These are phyloP conservation scores for Drosophila mayaguana DNA, from an alignment of 2,888 invertebrate genomes.

Conservation along the genomic window DNA sequence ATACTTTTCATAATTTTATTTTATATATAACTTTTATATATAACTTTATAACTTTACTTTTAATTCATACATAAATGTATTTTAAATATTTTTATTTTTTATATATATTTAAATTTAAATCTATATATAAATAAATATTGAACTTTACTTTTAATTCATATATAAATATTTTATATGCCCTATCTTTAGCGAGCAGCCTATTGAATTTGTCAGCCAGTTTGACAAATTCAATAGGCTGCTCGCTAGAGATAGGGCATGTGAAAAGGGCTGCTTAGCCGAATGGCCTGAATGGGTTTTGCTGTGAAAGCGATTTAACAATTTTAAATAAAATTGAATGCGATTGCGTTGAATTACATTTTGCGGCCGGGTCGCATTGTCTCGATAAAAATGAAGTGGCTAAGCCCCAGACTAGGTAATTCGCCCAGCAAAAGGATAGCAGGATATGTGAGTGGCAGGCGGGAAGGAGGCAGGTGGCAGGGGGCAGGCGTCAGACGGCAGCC, in stretches of 20 bases:
- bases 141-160: too few relatives aligned
- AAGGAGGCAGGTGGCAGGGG: neutral
- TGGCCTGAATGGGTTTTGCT: slow-evolving; percentile 41
- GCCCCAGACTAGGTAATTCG: slow-evolving; percentile 43
- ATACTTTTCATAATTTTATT: too few relatives aligned
- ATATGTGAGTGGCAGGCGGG: slow-evolving; percentile 40
- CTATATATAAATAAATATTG: too few relatives aligned
- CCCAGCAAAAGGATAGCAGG: slow-evolving; percentile 19
- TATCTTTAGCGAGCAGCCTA: too few relatives aligned
- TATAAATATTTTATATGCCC: too few relatives aligned
- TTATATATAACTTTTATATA: too few relatives aligned
- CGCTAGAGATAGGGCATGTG: neutral
- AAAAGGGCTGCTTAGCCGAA: slow-evolving; percentile 40
- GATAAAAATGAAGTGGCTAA: slow-evolving; percentile 60
- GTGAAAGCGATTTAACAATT: slow-evolving; percentile 70
- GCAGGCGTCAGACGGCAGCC: slow-evolving; percentile 3
- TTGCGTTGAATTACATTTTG: slow-evolving; percentile 73
- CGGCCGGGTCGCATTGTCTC: slow-evolving; percentile 59
- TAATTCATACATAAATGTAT: too few relatives aligned
- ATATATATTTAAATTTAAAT: too few relatives aligned
- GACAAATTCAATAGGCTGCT: neutral
- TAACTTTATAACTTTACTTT: too few relatives aligned
- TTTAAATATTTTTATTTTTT: too few relatives aligned
- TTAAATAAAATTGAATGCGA: slow-evolving; percentile 80
- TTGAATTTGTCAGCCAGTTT: too few relatives aligned